Base-by-base conservation (phyloP, 2,113 vertebrate genomes). In the Neopipo cinnamomea region DNA sequence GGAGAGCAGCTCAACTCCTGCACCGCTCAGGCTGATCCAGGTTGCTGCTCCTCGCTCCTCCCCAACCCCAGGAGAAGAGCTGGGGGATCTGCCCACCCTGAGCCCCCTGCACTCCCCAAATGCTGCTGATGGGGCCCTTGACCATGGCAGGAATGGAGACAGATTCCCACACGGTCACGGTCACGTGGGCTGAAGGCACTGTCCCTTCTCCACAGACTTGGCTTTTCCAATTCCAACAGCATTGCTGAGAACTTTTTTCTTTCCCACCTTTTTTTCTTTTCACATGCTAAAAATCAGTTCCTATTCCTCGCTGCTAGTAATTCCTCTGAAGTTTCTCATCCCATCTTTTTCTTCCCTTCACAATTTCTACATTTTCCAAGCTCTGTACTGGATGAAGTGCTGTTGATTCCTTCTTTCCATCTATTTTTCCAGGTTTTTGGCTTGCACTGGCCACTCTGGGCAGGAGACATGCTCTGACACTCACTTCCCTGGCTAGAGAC, bases 21-120 rank as follows among this genome's bases (percentile, higher is more conserved):
- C 3, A 0, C 31, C 2, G 8, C 61, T 24, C 56, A 5, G 28
- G 31, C 4, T 67, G 65, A 53, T 16, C 44, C 70, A 2, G 18
- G 14, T 53, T 72, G 80, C 72, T 19, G 76, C 53, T 88, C 71
- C 87, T 61, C 0, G 0, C 58, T 23, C 8, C 77, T 35, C 68
- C 37, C 20, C 63, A 47, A 49, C 81, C 61, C 52, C 1, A 1
- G 59, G 61, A n/a, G 44, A 87, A 66, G 59, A 71, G 52, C 30
- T 1, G 2, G 23, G 44, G 83, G 30, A 11, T 6, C 58, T 52
- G 33, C 33, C 47, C 0, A 1, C 49, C 49, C 86, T 0, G 2
- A 58, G 58, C 35, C n/a, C 12, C 52, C 61, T n/a, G 2, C 0
- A 0, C 9, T 14, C 23, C 62, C 73, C 31, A 5, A 37, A 15